Evolutionary conservation across 2,797 vertebrate species (phyloP), one percentile per base, ranked within the genome.

Genomic region (Peromyscus melanophrys): DNA sequence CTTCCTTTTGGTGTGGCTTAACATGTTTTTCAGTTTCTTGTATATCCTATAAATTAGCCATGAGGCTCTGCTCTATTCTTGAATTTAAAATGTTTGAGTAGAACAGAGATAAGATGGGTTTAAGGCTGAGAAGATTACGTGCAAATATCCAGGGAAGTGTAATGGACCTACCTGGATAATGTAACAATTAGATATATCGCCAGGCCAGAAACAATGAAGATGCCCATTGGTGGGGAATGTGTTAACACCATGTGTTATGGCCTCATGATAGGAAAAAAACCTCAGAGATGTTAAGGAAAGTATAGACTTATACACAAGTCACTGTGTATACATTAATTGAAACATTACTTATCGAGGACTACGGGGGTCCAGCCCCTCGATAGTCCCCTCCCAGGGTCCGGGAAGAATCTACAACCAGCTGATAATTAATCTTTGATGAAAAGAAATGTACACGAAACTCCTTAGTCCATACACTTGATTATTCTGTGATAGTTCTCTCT

Each of bases 61-160:
- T 83, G 86, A 94, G 82, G 46, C 17, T 85, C 63, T 43, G 21
- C 59, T 92, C 9, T 93, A 75, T 85, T 92, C 95, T 88, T 85
- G 21, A 90, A 27, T 93, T 95, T 63, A 85, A 85, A 94, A 61
- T 92, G 31, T 85, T 95, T 87, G 55, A 89, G 29, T 88, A 37
- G 81, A 97, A 40, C 61, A 73, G 90, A 85, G 59, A 90, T 89
- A 76, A 89, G 78, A 34, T 91, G 69, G 61, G 63, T 84, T 91
- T 49, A 97, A 97, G 69, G 89, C 61, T 59, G 59, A 92, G 78
- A 57, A 75, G 23, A 89, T 81, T 90, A 89, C 63, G 73, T 78
- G 40, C 80, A 73, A 43, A 93, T 92, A 83, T 61, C 14, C 63
- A 71, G 92, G 92, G 85, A 97, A 96, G 61, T 84, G 25, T 89